Conservation (phyloP, 2,797 vertebrate species). For the Gymnopithys bicolor region DNA sequence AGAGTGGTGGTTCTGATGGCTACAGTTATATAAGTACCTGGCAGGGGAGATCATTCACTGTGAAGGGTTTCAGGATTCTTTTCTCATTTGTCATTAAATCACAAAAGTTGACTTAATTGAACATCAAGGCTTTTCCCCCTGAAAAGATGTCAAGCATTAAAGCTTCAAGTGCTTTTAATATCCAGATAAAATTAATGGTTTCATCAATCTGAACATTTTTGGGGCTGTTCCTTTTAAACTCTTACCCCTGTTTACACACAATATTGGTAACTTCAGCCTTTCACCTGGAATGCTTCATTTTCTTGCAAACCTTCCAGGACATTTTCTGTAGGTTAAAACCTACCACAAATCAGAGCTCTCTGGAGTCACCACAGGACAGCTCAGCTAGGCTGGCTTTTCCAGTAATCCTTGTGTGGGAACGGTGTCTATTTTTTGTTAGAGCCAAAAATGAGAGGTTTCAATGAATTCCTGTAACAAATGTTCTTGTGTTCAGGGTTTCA, state of each 20-base stretch:
- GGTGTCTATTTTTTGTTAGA: neutral
- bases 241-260: neutral
- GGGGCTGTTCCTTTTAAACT: neutral
- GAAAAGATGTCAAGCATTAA: neutral
- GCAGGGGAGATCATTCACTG: neutral
- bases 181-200: neutral
- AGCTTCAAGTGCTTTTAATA: neutral
- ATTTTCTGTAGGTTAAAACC: neutral
- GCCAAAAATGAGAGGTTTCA: neutral
- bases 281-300: neutral
- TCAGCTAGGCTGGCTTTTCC: neutral
- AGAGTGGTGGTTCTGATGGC: neutral
- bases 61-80: neutral
- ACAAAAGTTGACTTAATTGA: neutral
- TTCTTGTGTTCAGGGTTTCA: constrained; percentile 86
- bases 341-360: neutral
- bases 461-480: constrained; percentile 41
- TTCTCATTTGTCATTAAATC: neutral
- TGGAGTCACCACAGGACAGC: neutral
- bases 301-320: neutral
- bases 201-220: neutral
- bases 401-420: neutral
- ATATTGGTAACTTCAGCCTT: neutral
- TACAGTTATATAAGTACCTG: neutral
- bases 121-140: neutral